Conservation (phyloP, 1,140 invertebrate genomes). For the Bombus waltoni region DNA sequence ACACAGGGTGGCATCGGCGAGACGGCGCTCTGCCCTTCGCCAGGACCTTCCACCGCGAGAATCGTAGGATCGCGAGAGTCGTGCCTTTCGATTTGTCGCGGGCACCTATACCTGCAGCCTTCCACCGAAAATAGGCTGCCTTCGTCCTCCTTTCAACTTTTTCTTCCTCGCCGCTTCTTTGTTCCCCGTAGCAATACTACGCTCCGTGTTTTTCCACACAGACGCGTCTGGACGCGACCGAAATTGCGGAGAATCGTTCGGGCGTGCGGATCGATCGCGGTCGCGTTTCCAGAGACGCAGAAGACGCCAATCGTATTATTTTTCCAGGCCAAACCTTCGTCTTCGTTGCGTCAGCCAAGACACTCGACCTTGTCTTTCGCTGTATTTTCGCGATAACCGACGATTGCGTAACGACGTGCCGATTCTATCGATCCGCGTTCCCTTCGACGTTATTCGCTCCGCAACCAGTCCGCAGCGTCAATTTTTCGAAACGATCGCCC, state of each 20-base stretch:
- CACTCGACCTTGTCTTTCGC: constrained; percentile 25
- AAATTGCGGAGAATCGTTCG: constrained; percentile 36
- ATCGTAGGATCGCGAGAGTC: constrained; percentile 22
- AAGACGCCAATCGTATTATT: constrained; percentile 5
- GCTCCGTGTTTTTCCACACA: neutral
- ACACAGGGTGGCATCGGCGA: constrained; percentile 26
- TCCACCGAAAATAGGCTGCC: constrained; percentile 7
- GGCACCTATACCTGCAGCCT: constrained; percentile 33
- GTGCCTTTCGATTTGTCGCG: constrained; percentile 42
- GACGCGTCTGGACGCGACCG: neutral
- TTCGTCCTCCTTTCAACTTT: neutral
- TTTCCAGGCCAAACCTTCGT: constrained; percentile 32
- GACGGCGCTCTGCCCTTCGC: constrained; percentile 38
- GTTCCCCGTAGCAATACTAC: neutral
- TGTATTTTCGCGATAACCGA: neutral
- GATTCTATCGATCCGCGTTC: neutral
- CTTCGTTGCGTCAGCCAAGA: neutral
- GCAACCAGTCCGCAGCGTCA: neutral
- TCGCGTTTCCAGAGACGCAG: constrained; percentile 10
- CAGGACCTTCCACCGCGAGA: constrained; percentile 18
- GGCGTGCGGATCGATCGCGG: constrained; percentile 3
- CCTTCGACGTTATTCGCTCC: neutral
- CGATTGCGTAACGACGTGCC: neutral
- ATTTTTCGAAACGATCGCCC: neutral
- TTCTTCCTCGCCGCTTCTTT: neutral